phyloP scores from a whole-genome alignment of 2,888 invertebrate genomes.

The Arenicola marina region DNA sequence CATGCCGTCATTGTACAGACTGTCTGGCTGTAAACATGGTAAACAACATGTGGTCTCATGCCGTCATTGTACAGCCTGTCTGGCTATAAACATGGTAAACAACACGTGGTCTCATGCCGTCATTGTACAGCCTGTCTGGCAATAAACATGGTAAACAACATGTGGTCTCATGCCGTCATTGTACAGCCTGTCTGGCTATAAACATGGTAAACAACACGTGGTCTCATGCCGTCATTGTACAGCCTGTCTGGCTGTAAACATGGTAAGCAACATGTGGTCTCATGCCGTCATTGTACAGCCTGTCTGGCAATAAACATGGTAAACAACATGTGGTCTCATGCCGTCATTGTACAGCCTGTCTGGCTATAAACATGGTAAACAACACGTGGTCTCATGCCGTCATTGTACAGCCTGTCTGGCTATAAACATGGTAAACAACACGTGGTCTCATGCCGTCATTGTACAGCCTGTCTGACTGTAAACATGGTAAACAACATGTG shows the following conservation, averaged over 20 bases:
- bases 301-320: slow-evolving; percentile 77
- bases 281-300: slow-evolving; percentile 91
- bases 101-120: slow-evolving; percentile 92
- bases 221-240: slow-evolving; percentile 89
- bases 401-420: slow-evolving; percentile 88
- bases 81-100: slow-evolving; percentile 71
- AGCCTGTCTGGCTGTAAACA: slow-evolving; percentile 80
- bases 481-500: too few species aligned
- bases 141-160: too few species aligned
- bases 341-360: slow-evolving; percentile 92
- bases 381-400: slow-evolving; percentile 92
- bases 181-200: slow-evolving; percentile 86
- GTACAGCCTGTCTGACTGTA: slow-evolving; percentile 86
- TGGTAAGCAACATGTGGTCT: too few species aligned
- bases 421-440: too few species aligned
- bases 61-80: slow-evolving; percentile 92
- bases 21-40: slow-evolving; percentile 77
- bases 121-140: slow-evolving; percentile 88
- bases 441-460: slow-evolving; percentile 91
- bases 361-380: slow-evolving; percentile 71
- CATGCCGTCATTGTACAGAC: slow-evolving; percentile 91
- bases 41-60: too few species aligned
- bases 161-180: slow-evolving; percentile 91
- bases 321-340: too few species aligned
- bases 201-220: too few species aligned